Evolutionary conservation across 2,888 invertebrate genomes (phyloP).

Genomic region (Cryptophagus acutangulus): DNA sequence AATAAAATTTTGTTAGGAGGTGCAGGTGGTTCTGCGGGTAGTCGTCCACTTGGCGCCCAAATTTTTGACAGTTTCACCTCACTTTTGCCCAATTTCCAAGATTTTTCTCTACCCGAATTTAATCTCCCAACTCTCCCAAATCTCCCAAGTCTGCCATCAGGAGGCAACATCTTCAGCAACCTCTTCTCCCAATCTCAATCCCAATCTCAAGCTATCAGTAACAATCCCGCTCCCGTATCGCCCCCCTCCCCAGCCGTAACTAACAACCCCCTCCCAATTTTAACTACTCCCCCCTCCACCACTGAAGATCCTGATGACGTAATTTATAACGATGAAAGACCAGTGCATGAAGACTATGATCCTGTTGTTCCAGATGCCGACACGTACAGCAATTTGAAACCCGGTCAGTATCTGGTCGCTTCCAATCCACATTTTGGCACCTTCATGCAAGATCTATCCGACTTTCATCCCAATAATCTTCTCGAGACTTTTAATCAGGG

Average conservation of each 20-base stretch:
- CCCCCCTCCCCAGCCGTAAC: not conserved
- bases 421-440: constrained; percentile 23
- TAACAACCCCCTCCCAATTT: not conserved
- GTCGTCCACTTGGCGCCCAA: not conserved
- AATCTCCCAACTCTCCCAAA: not conserved
- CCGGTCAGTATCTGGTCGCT: constrained; percentile 28
- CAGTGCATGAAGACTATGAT: constrained; percentile 36
- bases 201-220: not conserved
- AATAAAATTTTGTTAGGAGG: not conserved
- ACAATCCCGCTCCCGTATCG: not conserved
- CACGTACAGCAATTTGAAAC: constrained; percentile 20
- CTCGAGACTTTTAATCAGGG: no score
- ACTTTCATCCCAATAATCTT: no score
- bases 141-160: constrained; percentile 3
- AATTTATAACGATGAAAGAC: constrained; percentile 36
- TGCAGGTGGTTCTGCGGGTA: not conserved
- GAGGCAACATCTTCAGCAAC: not conserved
- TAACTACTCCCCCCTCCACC: constrained; percentile 6
- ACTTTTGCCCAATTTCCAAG: no score
- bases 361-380: constrained; percentile 26
- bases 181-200: not conserved
- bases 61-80: not conserved
- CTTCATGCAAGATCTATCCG: constrained; percentile 17
- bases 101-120: no score
- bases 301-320: constrained; percentile 32